These are phyloP conservation scores for Hydrochoerus hydrochaeris DNA, from an alignment of 2,113 vertebrate genomes.

Conservation along the genomic window DNA sequence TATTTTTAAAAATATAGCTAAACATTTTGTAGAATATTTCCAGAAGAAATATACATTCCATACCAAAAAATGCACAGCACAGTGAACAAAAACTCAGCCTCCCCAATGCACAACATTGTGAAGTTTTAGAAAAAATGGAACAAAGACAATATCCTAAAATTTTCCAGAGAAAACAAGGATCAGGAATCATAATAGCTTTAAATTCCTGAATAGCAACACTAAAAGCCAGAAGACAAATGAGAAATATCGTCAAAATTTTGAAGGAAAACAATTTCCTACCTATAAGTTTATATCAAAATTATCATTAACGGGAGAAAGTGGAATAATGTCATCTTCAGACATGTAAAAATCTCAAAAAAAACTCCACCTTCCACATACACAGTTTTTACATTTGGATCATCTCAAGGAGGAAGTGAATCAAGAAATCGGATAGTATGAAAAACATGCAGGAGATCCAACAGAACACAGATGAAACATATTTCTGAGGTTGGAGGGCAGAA, in stretches of 20 bases:
- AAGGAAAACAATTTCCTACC: conserved; percentile 9
- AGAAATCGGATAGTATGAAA: not conserved
- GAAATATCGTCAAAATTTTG: not conserved
- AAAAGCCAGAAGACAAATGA: not conserved
- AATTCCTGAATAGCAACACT: conserved; percentile 20
- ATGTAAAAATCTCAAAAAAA: not conserved
- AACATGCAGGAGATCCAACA: not conserved
- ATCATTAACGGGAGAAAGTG: not conserved
- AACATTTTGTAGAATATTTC: not conserved
- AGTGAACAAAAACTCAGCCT: not conserved
- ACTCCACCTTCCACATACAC: not conserved
- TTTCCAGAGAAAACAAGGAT: not conserved
- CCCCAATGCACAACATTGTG: not conserved
- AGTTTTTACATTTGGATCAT: not conserved
- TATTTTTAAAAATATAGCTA: not conserved
- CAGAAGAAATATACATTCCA: not conserved
- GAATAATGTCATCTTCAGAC: conserved; percentile 12
- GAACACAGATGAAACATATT: not conserved
- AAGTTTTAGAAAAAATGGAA: not conserved
- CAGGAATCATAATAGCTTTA: conserved; percentile 11
- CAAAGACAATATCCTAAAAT: not conserved
- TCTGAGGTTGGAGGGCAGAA: not conserved
- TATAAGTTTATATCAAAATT: conserved; percentile 21
- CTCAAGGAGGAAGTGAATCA: not conserved
- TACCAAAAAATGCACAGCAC: not conserved